Conservation (phyloP, 2,888 invertebrate genomes). For the Pyrochroa serraticornis region DNA sequence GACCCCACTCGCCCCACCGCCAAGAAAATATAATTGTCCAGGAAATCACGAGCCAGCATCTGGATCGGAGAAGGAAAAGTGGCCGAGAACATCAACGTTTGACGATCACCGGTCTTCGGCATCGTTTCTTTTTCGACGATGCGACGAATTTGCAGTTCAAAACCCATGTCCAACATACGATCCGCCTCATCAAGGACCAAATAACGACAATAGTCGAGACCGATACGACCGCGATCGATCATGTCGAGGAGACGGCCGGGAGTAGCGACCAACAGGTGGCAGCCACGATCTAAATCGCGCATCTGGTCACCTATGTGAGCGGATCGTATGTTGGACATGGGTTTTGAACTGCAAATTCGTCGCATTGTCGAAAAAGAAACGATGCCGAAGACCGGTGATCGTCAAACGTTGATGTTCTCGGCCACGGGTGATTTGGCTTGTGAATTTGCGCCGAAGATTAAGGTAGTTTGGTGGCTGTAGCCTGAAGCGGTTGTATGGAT, state of each 20-base stretch:
- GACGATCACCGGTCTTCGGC: slow-evolving; percentile 93
- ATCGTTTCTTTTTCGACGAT: slow-evolving; percentile 91
- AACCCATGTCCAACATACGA: slow-evolving; percentile 99
- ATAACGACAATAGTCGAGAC: slow-evolving; percentile 90
- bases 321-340: no score
- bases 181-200: slow-evolving; percentile 98
- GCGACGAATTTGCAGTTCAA: slow-evolving; percentile 92
- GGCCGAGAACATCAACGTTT: slow-evolving; percentile 99
- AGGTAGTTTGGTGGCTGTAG: no score
- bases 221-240: slow-evolving; percentile 94
- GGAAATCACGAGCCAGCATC: slow-evolving; percentile 95
- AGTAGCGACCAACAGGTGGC: slow-evolving; percentile 97
- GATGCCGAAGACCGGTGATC: no score
- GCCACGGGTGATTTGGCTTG: no score
- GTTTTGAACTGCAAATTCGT: no score
- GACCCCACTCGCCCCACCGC: slow-evolving; percentile 99
- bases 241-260: slow-evolving; percentile 98
- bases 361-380: no score
- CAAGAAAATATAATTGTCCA: slow-evolving; percentile 98
- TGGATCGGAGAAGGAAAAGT: slow-evolving; percentile 98
- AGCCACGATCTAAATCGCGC: slow-evolving; percentile 93
- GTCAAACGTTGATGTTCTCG: no score
- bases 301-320: slow-evolving; percentile 90
- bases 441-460: no score
- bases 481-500: no score